These are phyloP conservation scores for Drosophila trichaetosa DNA, from an alignment of 2,888 invertebrate species.

Conservation along the genomic window DNA sequence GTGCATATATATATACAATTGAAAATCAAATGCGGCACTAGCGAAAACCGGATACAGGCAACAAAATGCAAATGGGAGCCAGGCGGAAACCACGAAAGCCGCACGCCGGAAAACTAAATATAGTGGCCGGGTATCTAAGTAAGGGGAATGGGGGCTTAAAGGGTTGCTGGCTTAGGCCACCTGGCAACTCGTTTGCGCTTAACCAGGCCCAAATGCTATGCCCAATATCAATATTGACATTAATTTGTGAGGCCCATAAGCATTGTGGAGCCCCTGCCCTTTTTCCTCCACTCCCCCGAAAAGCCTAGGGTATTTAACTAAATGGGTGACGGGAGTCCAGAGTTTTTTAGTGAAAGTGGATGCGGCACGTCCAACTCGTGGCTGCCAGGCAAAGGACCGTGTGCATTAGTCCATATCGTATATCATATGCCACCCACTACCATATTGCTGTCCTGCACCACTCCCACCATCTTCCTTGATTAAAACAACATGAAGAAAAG, in stretches of 20 bases:
- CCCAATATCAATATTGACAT: constrained; percentile 77
- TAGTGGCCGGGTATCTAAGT: neutral
- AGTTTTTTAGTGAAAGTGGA: constrained; percentile 60
- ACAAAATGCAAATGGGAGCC: constrained; percentile 50
- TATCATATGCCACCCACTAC: constrained; percentile 61
- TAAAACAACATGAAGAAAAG: neutral
- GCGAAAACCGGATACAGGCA: constrained; percentile 12
- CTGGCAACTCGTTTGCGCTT: constrained; percentile 69
- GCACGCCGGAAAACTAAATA: constrained; percentile 69
- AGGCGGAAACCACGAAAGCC: constrained; percentile 63
- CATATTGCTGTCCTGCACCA: too few species aligned
- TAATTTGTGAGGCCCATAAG: constrained; percentile 66
- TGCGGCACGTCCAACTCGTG: constrained; percentile 15
- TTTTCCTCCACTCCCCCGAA: neutral
- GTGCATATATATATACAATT: constrained; percentile 1
- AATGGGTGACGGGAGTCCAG: neutral
- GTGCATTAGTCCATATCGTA: constrained; percentile 70
- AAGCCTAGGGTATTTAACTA: neutral
- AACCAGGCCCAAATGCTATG: constrained; percentile 65
- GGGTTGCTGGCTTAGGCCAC: constrained; percentile 20
- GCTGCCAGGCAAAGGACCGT: constrained; percentile 28
- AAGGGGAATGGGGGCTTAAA: neutral
- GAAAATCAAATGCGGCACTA: constrained; percentile 23
- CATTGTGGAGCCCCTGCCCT: constrained; percentile 2
- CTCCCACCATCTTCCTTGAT: neutral